Evolutionary conservation across 2,113 vertebrate species (phyloP).

Genomic region (Periophthalmodon schlosseri): DNA sequence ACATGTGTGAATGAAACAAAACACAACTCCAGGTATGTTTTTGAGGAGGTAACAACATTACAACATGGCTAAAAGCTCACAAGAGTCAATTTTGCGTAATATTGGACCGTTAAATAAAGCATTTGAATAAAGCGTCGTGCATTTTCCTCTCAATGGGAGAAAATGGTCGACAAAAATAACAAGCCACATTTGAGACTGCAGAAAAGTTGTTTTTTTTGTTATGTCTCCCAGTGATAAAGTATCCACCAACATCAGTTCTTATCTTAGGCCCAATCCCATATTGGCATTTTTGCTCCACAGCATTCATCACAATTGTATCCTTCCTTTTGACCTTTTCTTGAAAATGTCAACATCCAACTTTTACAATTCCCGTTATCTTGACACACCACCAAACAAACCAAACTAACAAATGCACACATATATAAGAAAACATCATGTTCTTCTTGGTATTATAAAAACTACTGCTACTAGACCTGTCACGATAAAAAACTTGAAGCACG

Average conservation of each 20-base stretch:
- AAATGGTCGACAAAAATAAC: background rate
- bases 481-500: too few relatives aligned
- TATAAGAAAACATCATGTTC: background rate
- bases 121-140: too few relatives aligned
- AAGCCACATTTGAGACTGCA: background rate
- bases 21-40: too few relatives aligned
- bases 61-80: too few relatives aligned
- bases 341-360: background rate
- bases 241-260: background rate
- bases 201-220: background rate
- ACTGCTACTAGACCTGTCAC: background rate
- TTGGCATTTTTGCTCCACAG: background rate
- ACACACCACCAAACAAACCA: background rate
- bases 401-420: background rate
- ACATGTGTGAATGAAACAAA: too few relatives aligned
- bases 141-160: background rate
- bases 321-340: background rate
- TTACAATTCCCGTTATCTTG: background rate
- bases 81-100: too few relatives aligned
- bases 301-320: background rate
- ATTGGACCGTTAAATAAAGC: background rate
- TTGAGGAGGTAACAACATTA: too few relatives aligned
- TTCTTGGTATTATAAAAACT: background rate
- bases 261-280: background rate
- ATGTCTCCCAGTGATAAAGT: background rate